A percentile compares a stretch with the other conserved stretches of the same genome.
Conservation (phyloP, 2,888 invertebrate genomes). For the Mallateleia sp. region DNA sequence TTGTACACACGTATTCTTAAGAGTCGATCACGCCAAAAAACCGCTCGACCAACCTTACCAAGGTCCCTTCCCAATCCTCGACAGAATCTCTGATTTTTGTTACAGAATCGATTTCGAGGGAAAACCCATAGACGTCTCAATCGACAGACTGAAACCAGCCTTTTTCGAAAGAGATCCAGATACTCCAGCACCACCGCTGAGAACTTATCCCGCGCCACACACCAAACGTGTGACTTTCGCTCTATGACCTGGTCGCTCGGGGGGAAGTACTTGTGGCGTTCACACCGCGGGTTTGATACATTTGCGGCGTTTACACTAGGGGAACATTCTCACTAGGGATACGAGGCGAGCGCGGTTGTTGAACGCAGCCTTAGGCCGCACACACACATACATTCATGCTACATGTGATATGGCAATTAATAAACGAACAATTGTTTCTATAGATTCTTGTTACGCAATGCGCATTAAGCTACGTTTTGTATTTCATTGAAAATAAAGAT, state of each 20-base stretch:
- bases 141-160: constrained; percentile 67
- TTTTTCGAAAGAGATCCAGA: background rate
- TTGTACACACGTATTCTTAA: constrained; percentile 72
- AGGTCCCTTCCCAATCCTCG: constrained; percentile 75
- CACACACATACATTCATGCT: no score
- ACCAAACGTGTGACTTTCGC: background rate
- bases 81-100: constrained; percentile 39
- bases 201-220: background rate
- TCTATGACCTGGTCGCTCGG: background rate
- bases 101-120: constrained; percentile 50
- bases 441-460: no score
- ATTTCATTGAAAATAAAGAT: no score
- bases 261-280: background rate
- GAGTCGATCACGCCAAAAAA: constrained; percentile 46
- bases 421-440: no score
- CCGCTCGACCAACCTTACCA: constrained; percentile 78
- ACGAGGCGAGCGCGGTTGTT: no score
- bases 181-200: no score
- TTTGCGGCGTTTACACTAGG: no score
- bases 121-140: constrained; percentile 14
- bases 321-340: no score
- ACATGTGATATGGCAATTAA: no score
- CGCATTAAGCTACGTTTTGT: no score
- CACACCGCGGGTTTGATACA: no score
- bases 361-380: no score